Percentiles rank a stretch among this genome's conserved stretches.
These are phyloP conservation scores for Atrichornis clamosus DNA, from an alignment of 2,113 vertebrate species.

Conservation along the genomic window DNA sequence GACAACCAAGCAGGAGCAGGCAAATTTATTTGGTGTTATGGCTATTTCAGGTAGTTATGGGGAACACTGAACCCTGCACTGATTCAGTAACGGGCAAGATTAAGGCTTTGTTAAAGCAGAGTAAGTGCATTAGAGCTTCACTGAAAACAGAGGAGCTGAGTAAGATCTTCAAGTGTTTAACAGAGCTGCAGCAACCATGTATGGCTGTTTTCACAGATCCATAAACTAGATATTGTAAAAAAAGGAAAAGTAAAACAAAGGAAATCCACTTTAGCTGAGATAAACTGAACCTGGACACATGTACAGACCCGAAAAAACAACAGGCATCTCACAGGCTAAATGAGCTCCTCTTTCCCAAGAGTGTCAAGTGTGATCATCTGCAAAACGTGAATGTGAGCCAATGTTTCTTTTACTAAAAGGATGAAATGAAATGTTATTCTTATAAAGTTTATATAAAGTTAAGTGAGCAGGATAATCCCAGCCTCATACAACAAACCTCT, in stretches of 20 bases:
- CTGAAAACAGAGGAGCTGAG: neutral
- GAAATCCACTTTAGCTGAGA: slow-evolving; percentile 14
- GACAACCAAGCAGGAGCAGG: neutral
- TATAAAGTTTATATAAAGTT: neutral
- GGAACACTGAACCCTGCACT: neutral
- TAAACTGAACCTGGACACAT: neutral
- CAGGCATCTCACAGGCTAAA: neutral
- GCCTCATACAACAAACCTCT: neutral
- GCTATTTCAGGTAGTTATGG: neutral
- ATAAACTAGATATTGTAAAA: neutral
- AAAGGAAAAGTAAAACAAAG: neutral
- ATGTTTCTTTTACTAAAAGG: neutral
- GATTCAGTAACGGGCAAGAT: neutral
- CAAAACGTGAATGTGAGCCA: neutral
- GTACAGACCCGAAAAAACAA: neutral
- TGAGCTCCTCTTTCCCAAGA: neutral
- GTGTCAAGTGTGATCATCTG: neutral
- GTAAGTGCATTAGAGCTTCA: neutral
- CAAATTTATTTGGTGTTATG: neutral
- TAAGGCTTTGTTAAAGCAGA: neutral
- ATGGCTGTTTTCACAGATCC: neutral
- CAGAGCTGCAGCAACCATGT: neutral
- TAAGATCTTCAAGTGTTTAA: neutral
- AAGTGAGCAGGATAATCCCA: neutral
- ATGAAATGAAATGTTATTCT: neutral